Conservation (phyloP, 2,113 vertebrate genomes). For the Collichthys lucidus region DNA sequence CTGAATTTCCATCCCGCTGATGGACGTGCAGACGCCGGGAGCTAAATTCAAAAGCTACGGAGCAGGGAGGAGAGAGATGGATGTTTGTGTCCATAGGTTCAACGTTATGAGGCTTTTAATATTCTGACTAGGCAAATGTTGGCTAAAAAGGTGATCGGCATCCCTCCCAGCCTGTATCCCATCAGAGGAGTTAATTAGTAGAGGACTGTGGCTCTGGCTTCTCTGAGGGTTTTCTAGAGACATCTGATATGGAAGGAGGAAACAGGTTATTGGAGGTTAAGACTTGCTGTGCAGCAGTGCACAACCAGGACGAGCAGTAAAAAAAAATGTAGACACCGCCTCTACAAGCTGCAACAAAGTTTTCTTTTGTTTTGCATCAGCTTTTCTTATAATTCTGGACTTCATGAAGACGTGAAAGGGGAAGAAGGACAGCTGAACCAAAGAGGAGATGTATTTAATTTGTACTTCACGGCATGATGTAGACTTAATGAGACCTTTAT, state of each 20-base stretch:
- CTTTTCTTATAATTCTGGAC: constrained; percentile 17
- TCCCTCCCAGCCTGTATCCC: constrained; percentile 44
- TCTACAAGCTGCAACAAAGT: not conserved
- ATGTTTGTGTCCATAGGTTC: constrained; percentile 42
- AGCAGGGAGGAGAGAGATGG: constrained; percentile 24
- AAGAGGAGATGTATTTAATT: constrained; percentile 14
- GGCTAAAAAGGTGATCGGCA: constrained; percentile 47
- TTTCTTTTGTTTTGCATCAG: constrained; percentile 21
- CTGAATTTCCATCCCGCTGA: constrained; percentile 38
- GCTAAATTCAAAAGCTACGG: constrained; percentile 29
- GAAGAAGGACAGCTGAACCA: not conserved
- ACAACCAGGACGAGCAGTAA: constrained; percentile 4
- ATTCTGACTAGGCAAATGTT: constrained; percentile 49
- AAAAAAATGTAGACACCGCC: constrained; percentile 2
- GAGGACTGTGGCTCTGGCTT: constrained; percentile 31
- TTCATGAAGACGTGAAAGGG: constrained; percentile 9
- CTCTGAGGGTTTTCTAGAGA: constrained; percentile 9
- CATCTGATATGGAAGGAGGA: constrained; percentile 14
- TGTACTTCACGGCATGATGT: not conserved
- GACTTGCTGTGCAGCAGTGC: not conserved
- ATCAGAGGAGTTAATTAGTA: constrained; percentile 71
- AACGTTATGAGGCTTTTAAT: constrained; percentile 57
- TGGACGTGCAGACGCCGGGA: constrained; percentile 45
- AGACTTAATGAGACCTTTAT: not conserved
- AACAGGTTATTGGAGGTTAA: constrained; percentile 25